Conservation (phyloP, 1,140 invertebrate genomes). For the Pseudoatta argentina region DNA sequence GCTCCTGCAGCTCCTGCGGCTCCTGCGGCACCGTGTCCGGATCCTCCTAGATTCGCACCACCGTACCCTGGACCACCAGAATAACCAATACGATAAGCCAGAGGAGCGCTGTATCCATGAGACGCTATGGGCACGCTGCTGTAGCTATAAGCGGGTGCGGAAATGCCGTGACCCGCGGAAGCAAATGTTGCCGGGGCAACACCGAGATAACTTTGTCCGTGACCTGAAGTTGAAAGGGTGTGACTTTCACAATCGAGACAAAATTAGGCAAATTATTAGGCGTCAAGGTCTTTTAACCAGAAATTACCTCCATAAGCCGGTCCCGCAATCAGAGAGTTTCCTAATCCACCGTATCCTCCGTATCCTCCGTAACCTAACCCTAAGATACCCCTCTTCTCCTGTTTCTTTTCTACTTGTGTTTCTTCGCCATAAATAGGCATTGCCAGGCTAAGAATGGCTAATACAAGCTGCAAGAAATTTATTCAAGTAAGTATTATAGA, state of each 20-base stretch:
- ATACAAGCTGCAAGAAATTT: constrained; percentile 71
- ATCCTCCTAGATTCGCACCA: neutral
- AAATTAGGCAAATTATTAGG: neutral
- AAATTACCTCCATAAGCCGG: constrained; percentile 1
- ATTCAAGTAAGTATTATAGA: neutral
- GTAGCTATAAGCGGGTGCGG: constrained; percentile 58
- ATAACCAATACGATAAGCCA: constrained; percentile 55
- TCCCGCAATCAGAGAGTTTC: neutral
- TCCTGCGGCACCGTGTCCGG: neutral
- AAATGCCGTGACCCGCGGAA: constrained; percentile 5
- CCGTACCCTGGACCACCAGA: constrained; percentile 51
- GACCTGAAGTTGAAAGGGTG: constrained; percentile 58
- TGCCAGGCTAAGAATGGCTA: constrained; percentile 78
- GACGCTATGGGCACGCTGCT: constrained; percentile 27
- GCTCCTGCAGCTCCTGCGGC: neutral
- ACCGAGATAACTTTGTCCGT: constrained; percentile 66
- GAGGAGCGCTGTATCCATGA: no score
- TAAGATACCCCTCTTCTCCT: constrained; percentile 81
- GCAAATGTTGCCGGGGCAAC: neutral
- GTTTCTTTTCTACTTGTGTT: constrained; percentile 73
- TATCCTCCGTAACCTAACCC: constrained; percentile 72
- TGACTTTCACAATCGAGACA: neutral
- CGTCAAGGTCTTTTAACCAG: neutral
- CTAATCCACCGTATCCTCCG: constrained; percentile 63
- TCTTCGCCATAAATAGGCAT: constrained; percentile 80